These are phyloP conservation scores for Willisornis vidua DNA, from an alignment of 2,113 vertebrate genomes.

Conservation along the genomic window DNA sequence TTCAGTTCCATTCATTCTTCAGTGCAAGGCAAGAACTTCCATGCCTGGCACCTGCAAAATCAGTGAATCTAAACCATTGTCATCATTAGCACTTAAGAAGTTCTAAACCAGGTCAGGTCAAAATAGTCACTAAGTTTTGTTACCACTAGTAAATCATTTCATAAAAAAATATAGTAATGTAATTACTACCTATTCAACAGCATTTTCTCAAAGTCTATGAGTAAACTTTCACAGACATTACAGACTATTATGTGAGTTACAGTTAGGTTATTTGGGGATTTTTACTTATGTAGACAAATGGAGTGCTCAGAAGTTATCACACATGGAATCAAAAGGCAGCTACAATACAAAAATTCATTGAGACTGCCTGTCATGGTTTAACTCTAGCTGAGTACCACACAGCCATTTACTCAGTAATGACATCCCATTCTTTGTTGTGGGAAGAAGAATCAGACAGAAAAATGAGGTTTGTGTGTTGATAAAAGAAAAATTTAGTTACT, in stretches of 20 bases:
- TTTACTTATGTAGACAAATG: neutral
- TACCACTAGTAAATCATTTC: neutral
- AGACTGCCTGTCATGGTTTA: neutral
- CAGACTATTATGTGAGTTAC: neutral
- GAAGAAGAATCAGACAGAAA: neutral
- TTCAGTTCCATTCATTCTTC: neutral
- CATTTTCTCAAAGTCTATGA: neutral
- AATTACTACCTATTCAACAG: neutral
- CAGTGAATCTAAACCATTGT: neutral
- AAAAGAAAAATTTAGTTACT: neutral
- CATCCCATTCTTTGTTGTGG: neutral
- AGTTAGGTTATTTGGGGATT: neutral
- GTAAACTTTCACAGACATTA: neutral
- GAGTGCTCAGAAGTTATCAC: neutral
- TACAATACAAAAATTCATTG: neutral
- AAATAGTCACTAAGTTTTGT: neutral
- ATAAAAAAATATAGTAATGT: neutral
- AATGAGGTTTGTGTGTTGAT: neutral
- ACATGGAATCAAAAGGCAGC: neutral
- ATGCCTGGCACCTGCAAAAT: neutral
- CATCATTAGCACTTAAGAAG: neutral
- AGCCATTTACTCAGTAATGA: neutral
- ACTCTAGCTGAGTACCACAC: neutral
- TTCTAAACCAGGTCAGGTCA: neutral
- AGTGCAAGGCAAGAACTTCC: neutral